phyloP scores from a whole-genome alignment of 1,140 invertebrate genomes.

The Bursaphelenchus mucronatus region DNA sequence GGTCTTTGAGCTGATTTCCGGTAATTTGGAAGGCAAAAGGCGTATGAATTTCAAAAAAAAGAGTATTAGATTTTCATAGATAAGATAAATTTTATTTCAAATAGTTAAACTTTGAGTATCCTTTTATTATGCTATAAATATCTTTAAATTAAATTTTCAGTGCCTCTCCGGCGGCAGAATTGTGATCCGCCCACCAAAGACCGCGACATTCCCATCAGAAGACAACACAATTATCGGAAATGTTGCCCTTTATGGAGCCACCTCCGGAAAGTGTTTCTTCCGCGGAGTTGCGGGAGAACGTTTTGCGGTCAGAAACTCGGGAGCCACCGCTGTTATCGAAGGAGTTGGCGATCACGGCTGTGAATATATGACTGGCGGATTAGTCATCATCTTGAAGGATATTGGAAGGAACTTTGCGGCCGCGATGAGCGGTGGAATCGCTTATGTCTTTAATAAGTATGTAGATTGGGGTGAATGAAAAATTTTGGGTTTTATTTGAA shows the following conservation, averaged over 20 bases:
- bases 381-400: slow-evolving; percentile 80
- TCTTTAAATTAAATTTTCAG: slow-evolving; percentile 62
- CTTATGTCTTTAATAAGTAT: slow-evolving; percentile 86
- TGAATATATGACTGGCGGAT: slow-evolving; percentile 93
- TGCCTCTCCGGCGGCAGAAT: slow-evolving; percentile 91
- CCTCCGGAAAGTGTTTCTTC: slow-evolving; percentile 86
- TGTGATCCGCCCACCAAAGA: slow-evolving; percentile 84
- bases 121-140: neutral
- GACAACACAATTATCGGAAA: slow-evolving; percentile 96
- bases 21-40: too few species aligned
- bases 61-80: too few species aligned
- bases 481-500: neutral
- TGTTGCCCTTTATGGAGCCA: slow-evolving; percentile 94
- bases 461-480: slow-evolving; percentile 49
- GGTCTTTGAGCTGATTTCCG: too few species aligned
- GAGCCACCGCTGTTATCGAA: slow-evolving; percentile 81
- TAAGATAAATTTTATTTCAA: too few species aligned
- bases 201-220: slow-evolving; percentile 76
- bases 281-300: slow-evolving; percentile 92
- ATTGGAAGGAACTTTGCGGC: slow-evolving; percentile 96
- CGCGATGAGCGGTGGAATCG: slow-evolving; percentile 95
- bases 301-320: slow-evolving; percentile 95
- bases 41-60: too few species aligned
- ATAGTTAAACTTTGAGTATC: too few species aligned
- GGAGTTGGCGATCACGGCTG: slow-evolving; percentile 97